Percentiles rank a stretch among this genome's conserved stretches.
These are phyloP conservation scores for Macrobrachium nipponense DNA, from an alignment of 1,140 invertebrate genomes.

Conservation along the genomic window DNA sequence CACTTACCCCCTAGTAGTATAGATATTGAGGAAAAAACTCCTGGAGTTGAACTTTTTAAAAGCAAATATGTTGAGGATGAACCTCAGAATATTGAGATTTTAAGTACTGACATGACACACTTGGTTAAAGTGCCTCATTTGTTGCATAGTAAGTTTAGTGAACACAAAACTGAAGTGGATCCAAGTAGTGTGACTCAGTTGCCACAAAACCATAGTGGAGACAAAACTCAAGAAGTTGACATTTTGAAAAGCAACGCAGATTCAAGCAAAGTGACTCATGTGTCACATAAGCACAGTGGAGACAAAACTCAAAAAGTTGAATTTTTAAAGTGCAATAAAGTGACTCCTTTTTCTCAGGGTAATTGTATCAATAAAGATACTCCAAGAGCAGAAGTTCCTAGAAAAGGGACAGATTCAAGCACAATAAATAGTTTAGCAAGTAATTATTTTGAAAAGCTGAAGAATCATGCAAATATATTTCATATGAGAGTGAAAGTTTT, in stretches of 20 bases:
- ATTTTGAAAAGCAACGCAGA: not conserved
- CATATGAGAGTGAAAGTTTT: conserved; percentile 23
- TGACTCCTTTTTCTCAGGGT: too few species aligned
- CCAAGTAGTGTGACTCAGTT: not conserved
- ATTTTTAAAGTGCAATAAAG: too few species aligned
- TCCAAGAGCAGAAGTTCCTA: not conserved
- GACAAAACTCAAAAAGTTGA: too few species aligned
- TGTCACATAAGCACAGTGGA: not conserved
- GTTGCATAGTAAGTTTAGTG: too few species aligned
- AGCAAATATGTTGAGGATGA: not conserved
- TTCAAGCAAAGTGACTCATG: not conserved
- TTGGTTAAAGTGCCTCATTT: too few species aligned
- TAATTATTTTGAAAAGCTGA: not conserved
- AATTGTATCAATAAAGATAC: not conserved
- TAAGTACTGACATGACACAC: too few species aligned
- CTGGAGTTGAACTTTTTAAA: not conserved
- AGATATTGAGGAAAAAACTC: too few species aligned
- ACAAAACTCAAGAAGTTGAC: not conserved
- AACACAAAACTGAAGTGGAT: not conserved
- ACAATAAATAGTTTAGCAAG: not conserved
- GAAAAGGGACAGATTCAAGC: not conserved
- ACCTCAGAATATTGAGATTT: not conserved
- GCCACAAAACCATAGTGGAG: not conserved
- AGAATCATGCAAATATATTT: conserved; percentile 17
- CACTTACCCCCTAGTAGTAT: too few species aligned